Conservation (phyloP, 2,113 vertebrate species). For the Spheniscus mendiculus region DNA sequence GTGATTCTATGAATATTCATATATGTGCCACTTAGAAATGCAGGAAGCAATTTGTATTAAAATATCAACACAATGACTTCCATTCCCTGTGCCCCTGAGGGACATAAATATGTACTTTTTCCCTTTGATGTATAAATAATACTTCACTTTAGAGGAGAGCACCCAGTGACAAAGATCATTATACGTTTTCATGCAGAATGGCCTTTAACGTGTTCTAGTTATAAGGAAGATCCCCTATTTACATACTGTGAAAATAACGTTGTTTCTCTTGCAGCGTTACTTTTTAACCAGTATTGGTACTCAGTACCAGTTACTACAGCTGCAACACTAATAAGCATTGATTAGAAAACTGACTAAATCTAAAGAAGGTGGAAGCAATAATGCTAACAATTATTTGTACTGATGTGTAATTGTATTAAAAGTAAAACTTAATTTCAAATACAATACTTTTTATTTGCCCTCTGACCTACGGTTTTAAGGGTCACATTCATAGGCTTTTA, state of each 20-base stretch:
- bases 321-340: not conserved
- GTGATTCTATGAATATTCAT: slow-evolving; percentile 49
- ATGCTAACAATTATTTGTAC: not conserved
- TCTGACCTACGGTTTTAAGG: not conserved
- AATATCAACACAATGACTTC: slow-evolving; percentile 29
- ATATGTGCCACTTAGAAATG: slow-evolving; percentile 32
- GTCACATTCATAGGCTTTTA: not conserved
- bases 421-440: not conserved
- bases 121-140: slow-evolving; percentile 42
- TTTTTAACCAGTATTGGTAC: not conserved
- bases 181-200: not conserved
- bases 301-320: not conserved
- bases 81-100: slow-evolving; percentile 10
- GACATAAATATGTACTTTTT: not conserved
- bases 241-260: not conserved
- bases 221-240: not conserved
- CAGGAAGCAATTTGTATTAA: slow-evolving; percentile 54
- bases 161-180: not conserved
- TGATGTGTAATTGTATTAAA: not conserved
- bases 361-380: not conserved
- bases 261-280: not conserved
- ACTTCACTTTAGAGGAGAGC: not conserved
- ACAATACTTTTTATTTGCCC: not conserved
- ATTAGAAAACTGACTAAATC: not conserved
- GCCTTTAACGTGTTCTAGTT: not conserved